Conservation (phyloP, 1,140 invertebrate species). For the Arion vulgaris region DNA sequence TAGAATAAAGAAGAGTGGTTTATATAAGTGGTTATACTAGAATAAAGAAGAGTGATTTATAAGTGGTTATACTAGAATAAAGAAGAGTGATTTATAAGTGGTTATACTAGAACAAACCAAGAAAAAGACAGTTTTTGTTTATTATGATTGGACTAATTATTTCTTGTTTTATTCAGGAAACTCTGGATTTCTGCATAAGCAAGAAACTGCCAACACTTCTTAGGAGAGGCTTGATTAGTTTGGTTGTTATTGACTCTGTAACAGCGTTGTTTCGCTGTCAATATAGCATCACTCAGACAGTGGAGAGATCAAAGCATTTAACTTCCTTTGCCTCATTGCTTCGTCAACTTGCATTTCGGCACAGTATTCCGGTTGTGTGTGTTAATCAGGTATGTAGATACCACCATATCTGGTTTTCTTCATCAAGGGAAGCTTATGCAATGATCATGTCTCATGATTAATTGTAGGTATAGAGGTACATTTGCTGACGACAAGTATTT, state of each 20-base stretch:
- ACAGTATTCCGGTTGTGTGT: constrained; percentile 79
- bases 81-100: too few species aligned
- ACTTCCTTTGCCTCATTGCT: constrained; percentile 76
- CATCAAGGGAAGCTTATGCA: neutral
- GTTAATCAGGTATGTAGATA: constrained; percentile 81
- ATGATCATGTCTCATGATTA: neutral
- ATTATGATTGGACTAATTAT: too few species aligned
- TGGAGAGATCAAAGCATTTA: constrained; percentile 77
- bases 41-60: too few species aligned
- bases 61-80: too few species aligned
- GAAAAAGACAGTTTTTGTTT: too few species aligned
- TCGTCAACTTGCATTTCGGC: constrained; percentile 75
- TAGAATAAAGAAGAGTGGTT: too few species aligned
- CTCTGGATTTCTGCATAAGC: constrained; percentile 76
- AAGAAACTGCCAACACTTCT: constrained; percentile 75
- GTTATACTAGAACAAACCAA: too few species aligned
- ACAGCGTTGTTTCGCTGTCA: constrained; percentile 81
- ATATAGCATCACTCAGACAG: constrained; percentile 72
- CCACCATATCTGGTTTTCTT: neutral
- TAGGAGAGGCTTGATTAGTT: constrained; percentile 75
- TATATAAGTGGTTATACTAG: too few species aligned
- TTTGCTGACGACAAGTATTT: neutral
- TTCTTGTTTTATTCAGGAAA: constrained; percentile 70
- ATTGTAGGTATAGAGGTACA: neutral
- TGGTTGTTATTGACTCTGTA: constrained; percentile 84